Evolutionary conservation across 1,140 invertebrate genomes (phyloP).

Genomic region (Brachionus plicatilis): DNA sequence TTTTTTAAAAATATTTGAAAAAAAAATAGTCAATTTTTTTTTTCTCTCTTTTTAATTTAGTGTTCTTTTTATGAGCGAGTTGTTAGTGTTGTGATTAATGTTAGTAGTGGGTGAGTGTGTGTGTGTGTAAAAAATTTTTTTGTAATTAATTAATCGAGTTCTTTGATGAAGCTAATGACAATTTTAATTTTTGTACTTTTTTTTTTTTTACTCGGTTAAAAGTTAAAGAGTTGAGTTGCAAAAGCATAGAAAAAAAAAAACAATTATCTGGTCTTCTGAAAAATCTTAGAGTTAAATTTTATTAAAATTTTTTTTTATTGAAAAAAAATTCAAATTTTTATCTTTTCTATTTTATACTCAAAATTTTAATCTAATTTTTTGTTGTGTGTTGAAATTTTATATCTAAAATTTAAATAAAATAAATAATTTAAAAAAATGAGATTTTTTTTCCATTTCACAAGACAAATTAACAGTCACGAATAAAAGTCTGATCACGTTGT

Average conservation of each 20-base stretch:
- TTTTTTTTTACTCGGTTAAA: not conserved
- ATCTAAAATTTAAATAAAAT: not conserved
- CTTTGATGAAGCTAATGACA: not conserved
- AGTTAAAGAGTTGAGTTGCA: not conserved
- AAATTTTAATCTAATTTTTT: conserved; percentile 3
- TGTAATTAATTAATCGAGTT: conserved; percentile 1
- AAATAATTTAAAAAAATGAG: not conserved
- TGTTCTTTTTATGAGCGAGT: not conserved
- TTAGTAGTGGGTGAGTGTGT: not conserved
- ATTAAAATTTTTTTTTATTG: not conserved
- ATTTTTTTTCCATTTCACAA: not conserved
- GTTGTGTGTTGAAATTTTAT: not conserved
- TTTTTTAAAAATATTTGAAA: conserved; percentile 13
- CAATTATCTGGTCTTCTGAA: not conserved
- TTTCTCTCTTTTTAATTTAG: not conserved
- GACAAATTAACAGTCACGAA: not conserved
- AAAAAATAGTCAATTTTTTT: conserved; percentile 26
- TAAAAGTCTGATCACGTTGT: not conserved
- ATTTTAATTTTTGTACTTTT: not conserved
- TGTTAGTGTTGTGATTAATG: not conserved
- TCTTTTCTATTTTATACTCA: not conserved
- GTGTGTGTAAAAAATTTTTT: not conserved
- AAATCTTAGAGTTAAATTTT: not conserved
- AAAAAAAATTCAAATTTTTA: not conserved
- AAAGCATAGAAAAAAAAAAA: not conserved